These are phyloP conservation scores for Uloborus diversus DNA, from an alignment of 1,140 invertebrate species.

Conservation along the genomic window DNA sequence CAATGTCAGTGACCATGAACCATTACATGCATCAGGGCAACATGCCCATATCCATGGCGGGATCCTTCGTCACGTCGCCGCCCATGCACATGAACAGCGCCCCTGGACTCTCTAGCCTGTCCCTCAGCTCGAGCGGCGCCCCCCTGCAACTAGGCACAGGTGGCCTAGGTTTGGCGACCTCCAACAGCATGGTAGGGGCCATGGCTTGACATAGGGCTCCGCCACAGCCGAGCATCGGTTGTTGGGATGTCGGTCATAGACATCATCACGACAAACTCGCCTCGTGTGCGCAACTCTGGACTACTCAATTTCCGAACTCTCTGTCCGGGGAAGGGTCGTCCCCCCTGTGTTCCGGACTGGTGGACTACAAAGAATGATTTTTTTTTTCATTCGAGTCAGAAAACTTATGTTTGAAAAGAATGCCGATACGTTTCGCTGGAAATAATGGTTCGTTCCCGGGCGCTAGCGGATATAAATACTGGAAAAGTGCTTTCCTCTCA, in stretches of 20 bases:
- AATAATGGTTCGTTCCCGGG: too few species aligned
- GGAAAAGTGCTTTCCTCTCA: too few species aligned
- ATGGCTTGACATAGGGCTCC: slow-evolving; percentile 59
- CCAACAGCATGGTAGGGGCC: slow-evolving; percentile 62
- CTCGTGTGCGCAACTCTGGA: slow-evolving; percentile 48
- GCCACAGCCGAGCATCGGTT: slow-evolving; percentile 29
- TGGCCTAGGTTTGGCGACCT: slow-evolving; percentile 64
- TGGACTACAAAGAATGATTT: slow-evolving; percentile 29
- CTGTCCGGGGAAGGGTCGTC: slow-evolving; percentile 29
- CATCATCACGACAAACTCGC: slow-evolving; percentile 40
- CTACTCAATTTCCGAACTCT: slow-evolving; percentile 36
- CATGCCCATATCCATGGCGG: slow-evolving; percentile 64
- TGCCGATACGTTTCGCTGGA: too few species aligned
- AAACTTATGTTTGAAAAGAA: too few species aligned
- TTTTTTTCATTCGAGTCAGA: slow-evolving; percentile 9
- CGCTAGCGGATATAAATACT: too few species aligned
- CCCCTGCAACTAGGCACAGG: slow-evolving; percentile 61
- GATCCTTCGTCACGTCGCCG: slow-evolving; percentile 63
- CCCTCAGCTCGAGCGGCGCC: slow-evolving; percentile 58
- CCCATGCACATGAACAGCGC: slow-evolving; percentile 62
- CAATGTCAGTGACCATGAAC: slow-evolving; percentile 54
- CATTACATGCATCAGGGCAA: slow-evolving; percentile 68
- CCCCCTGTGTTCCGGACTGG: slow-evolving; percentile 7
- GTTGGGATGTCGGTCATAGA: slow-evolving; percentile 35
- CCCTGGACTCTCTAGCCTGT: slow-evolving; percentile 65